Percentiles rank a stretch among this genome's conserved stretches.
phyloP scores from a whole-genome alignment of 2,113 vertebrate genomes.

The Myotis yumanensis region DNA sequence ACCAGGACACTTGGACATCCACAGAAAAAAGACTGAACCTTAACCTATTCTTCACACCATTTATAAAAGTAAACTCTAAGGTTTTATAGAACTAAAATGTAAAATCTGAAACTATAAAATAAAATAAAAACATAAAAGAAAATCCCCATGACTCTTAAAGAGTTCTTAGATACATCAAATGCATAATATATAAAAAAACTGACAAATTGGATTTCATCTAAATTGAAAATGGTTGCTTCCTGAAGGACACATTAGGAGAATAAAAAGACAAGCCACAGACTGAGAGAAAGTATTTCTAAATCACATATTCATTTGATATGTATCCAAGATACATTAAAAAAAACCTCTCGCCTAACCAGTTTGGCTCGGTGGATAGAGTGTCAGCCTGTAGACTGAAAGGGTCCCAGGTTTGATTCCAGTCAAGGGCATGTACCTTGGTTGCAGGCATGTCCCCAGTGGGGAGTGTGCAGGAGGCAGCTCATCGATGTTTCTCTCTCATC shows the following conservation, averaged over 20 bases:
- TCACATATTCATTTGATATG: background rate
- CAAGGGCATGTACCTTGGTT: too few species aligned
- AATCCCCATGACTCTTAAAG: background rate
- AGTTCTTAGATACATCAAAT: background rate
- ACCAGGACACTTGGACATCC: background rate
- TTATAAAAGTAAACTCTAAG: conserved; percentile 27
- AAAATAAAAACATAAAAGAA: background rate
- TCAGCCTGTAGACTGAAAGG: too few species aligned
- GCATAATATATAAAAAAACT: background rate
- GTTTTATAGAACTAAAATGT: background rate
- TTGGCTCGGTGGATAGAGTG: too few species aligned
- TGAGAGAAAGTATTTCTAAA: background rate
- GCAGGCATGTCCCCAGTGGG: too few species aligned
- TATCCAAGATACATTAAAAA: background rate
- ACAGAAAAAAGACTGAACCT: background rate
- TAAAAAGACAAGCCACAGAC: background rate
- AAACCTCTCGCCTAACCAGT: too few species aligned
- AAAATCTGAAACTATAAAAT: conserved; percentile 16
- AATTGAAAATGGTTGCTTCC: background rate
- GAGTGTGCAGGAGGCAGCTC: too few species aligned
- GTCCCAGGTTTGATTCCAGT: too few species aligned
- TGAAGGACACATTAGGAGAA: background rate
- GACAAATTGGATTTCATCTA: background rate
- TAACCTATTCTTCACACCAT: background rate
- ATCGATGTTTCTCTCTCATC: too few species aligned